These are phyloP conservation scores for Tetraneura akinire DNA, from an alignment of 1,140 invertebrate genomes.

Conservation along the genomic window DNA sequence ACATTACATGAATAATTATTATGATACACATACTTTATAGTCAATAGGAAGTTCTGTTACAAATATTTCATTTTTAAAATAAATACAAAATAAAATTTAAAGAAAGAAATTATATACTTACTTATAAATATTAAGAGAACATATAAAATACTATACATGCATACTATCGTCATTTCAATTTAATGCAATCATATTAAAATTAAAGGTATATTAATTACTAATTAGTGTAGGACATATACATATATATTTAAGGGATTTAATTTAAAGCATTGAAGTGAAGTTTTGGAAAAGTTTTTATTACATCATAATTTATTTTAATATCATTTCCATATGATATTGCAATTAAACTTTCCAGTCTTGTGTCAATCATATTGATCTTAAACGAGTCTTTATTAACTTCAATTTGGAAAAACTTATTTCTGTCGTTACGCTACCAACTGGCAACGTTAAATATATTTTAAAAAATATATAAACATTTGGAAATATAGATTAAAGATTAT, in stretches of 20 bases:
- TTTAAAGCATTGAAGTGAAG: neutral
- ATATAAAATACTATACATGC: too few species aligned
- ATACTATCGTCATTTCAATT: too few species aligned
- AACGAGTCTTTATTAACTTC: neutral
- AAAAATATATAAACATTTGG: neutral
- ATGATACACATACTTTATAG: too few species aligned
- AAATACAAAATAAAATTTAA: too few species aligned
- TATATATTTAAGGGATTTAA: neutral
- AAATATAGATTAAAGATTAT: constrained; percentile 5
- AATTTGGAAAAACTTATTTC: neutral
- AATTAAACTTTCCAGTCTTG: neutral
- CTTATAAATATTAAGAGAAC: too few species aligned
- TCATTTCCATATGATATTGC: neutral
- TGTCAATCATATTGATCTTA: neutral
- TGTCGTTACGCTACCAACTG: neutral
- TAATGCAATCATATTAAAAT: too few species aligned
- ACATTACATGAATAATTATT: too few species aligned
- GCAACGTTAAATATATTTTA: neutral
- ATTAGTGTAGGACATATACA: too few species aligned
- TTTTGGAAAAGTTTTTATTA: neutral
- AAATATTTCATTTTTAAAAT: too few species aligned
- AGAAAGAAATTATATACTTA: too few species aligned
- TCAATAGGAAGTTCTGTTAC: too few species aligned
- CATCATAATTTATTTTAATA: constrained; percentile 9
- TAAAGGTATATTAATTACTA: too few species aligned